phyloP scores from a whole-genome alignment of 30 jellyfish, hydroid and myxozoan genomes.

The Aurelia aurita region DNA sequence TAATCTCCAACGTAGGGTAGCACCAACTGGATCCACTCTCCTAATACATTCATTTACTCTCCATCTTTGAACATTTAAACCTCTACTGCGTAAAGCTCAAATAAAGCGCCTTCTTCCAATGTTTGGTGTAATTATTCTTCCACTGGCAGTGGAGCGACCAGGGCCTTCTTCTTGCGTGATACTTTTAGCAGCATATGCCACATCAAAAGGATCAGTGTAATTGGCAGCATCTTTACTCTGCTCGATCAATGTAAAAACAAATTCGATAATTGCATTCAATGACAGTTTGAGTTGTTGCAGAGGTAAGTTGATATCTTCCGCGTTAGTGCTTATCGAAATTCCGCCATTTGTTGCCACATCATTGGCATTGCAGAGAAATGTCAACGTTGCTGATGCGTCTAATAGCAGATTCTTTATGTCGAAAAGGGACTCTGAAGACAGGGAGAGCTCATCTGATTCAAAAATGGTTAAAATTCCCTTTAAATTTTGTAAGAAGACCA shows the following conservation, averaged over 20 bases:
- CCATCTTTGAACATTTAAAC: no score
- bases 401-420: slow-evolving; percentile 18
- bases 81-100: no score
- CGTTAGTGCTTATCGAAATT: background rate
- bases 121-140: no score
- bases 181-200: no score
- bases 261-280: slow-evolving; percentile 23
- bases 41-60: background rate
- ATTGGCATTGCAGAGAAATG: slow-evolving; percentile 20
- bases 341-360: slow-evolving; percentile 1
- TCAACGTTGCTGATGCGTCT: slow-evolving; percentile 31
- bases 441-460: no score
- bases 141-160: no score
- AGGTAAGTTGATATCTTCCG: slow-evolving; percentile 2
- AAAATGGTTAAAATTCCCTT: background rate
- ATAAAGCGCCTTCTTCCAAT: no score
- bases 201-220: background rate
- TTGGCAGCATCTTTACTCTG: slow-evolving; percentile 16
- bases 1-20: slow-evolving; percentile 8
- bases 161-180: no score
- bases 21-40: slow-evolving; percentile 21
- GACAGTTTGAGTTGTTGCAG: slow-evolving; percentile 29
- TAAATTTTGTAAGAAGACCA: slow-evolving; percentile 5
- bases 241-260: slow-evolving; percentile 15
- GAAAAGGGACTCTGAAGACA: no score